Base-by-base conservation (phyloP, 2,888 invertebrate genomes). In the Rhodophaea formosa region DNA sequence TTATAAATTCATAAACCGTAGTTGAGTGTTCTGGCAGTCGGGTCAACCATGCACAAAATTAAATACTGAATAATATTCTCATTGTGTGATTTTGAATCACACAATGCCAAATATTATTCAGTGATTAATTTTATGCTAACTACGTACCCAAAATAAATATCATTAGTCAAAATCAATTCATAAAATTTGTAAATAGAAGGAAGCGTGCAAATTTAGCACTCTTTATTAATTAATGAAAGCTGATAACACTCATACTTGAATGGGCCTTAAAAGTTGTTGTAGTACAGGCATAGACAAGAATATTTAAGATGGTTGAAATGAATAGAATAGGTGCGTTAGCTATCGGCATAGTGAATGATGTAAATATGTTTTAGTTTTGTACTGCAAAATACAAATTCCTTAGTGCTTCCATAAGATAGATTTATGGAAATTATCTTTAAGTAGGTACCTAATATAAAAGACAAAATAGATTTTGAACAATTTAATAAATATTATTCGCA, bases 371-470 rank as follows among this genome's bases (percentile, higher is more conserved):
- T 70, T 75, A 77, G 67, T 74, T 80, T 74, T 78, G 62, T 79
- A 81, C 74, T 65, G 76, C 74, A 67, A 74, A 45, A 68, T 67
- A 72, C 67, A 71, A 80, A 79, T 78, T 82, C 77, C 75, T 79
- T 83, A 83, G 85, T 83, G 85, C 85, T 86, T 86, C 85, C 85
- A 81, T 79, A 78, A 66, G 58, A 65, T 72, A 74, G 69, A 71
- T 65, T 66, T 74, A 71, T 71, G 72, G 68, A 70, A 64, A 67
- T 64, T 66, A 62, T 56, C 47, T 64, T 16, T 46, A 55, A 53
- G 59, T 56, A 53, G 53, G 32, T 59, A n/a, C n/a, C n/a, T n/a
- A 30, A 39, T 55, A 17, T 54, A 14, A 58, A 58, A 32, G 53
- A 53, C 47, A 46, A 49, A 58, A 42, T 53, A 23, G 29, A 43